Percentiles rank a stretch among this genome's conserved stretches.
phyloP scores from a whole-genome alignment of 2,888 invertebrate species.

The Pseudeuparius sepicola region DNA sequence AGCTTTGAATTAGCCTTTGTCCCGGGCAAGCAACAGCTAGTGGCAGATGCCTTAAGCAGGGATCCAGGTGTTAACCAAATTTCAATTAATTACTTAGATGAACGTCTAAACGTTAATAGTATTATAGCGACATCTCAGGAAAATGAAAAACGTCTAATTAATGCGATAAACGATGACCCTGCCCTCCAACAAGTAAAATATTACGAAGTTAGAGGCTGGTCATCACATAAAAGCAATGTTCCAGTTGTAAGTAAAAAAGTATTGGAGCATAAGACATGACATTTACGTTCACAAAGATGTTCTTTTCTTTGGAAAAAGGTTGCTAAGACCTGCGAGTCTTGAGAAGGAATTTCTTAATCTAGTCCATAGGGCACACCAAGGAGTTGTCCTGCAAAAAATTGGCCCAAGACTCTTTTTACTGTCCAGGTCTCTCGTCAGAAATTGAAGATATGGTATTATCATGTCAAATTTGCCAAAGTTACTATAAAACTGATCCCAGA shows the following conservation, averaged over 20 bases:
- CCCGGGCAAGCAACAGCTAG: not conserved
- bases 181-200: not conserved
- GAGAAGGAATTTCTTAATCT: too few relatives aligned
- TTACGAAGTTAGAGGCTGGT: not conserved
- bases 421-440: too few relatives aligned
- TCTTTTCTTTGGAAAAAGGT: too few relatives aligned
- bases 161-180: not conserved
- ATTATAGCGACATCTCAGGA: conserved; percentile 5
- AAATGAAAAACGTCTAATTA: conserved; percentile 4
- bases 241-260: not conserved
- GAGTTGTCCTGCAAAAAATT: too few relatives aligned
- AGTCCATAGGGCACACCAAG: too few relatives aligned
- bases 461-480: too few relatives aligned
- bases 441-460: too few relatives aligned
- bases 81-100: conserved; percentile 7
- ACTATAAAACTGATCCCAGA: too few relatives aligned
- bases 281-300: too few relatives aligned
- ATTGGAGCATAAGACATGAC: not conserved
- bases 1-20: not conserved
- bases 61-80: conserved; percentile 6
- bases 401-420: too few relatives aligned
- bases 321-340: too few relatives aligned
- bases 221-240: not conserved
- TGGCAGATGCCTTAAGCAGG: conserved; percentile 7
- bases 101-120: conserved; percentile 1